Base-by-base conservation (phyloP, 2,113 vertebrate species). In the Anthoscopus minutus region DNA sequence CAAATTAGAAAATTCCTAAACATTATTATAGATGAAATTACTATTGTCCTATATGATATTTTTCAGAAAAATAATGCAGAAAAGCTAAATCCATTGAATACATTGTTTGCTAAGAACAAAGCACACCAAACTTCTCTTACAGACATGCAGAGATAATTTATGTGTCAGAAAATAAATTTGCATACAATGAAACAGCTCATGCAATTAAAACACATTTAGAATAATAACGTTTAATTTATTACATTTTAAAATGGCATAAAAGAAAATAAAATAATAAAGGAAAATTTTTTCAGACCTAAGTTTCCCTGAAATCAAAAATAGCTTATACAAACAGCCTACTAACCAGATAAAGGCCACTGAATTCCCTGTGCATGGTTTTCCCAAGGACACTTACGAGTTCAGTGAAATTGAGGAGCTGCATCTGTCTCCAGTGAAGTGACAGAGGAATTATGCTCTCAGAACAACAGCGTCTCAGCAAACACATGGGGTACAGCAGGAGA, bases 1-100 rank as follows among this genome's bases (percentile, higher is more conserved):
- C 71, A 96, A 94, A 95, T 94, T 79, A 87, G 51, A 38, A 96
- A 86, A 45, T 64, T 27, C 50, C 31, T 77, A 86, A 87, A 69
- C 22, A 88, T 95, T 77, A 96, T 92, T 94, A 93, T 28, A 90
- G 81, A 86, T 92, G 45, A 93, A 91, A 92, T 91, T 54, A 94
- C 45, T 89, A 81, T 44, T 87, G 38, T 82, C 56, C 53, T 91
- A 56, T 54, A 69, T n/a, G 31, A 86, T 78, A 71, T 64, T 86
- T 96, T 37, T 65, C 73, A 95, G 74, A 92, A 96, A 92, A 77
- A 42, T 45, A 42, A 89, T 47, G 10, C 1, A 13, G 44, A 93
- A 88, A 95, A 93, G 47, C 58, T 78, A 93, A 96, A 88, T 61
- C 84, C 33, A 62, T 91, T 86, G 25, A 77, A 84, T n/a, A 82